phyloP scores from a whole-genome alignment of 2,113 vertebrate genomes.

The Neodontobutis hainanensis region DNA sequence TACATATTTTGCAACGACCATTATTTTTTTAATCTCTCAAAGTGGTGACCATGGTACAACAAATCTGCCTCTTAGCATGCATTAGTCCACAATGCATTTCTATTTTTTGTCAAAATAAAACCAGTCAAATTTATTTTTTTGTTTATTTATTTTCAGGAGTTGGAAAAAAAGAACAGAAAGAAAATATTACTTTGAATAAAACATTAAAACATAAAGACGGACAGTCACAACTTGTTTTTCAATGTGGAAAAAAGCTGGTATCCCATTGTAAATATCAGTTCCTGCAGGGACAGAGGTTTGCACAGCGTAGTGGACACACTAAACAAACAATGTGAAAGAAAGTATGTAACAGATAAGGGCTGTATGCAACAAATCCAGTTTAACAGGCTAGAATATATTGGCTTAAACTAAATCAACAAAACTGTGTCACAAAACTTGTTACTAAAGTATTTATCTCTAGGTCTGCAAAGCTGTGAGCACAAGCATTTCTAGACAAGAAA shows the following conservation, averaged over 20 bases:
- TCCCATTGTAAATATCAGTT: conserved; percentile 41
- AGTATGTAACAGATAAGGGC: conserved; percentile 14
- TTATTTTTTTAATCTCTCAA: conserved; percentile 38
- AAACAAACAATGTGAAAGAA: conserved; percentile 33
- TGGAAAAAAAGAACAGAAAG: conserved; percentile 48
- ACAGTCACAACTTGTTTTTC: conserved; percentile 37
- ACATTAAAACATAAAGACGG: conserved; percentile 33
- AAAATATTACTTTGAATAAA: conserved; percentile 50
- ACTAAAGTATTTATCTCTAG: too few relatives aligned
- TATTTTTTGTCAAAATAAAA: not conserved
- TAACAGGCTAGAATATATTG: not conserved
- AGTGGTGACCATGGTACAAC: conserved; percentile 16
- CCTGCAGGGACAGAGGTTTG: conserved; percentile 65
- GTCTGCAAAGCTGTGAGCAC: too few relatives aligned
- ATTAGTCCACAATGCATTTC: conserved; percentile 5
- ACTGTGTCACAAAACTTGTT: not conserved
- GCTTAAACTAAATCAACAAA: not conserved
- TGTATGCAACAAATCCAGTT: not conserved
- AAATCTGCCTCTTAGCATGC: conserved; percentile 14
- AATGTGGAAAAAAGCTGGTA: conserved; percentile 47
- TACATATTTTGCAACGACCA: conserved; percentile 29
- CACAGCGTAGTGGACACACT: conserved; percentile 9
- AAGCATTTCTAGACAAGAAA: too few relatives aligned
- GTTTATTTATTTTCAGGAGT: conserved; percentile 53
- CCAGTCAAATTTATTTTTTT: conserved; percentile 7